Evolutionary conservation across 2,888 invertebrate genomes (phyloP).

Genomic region (Drosophila yooni): DNA sequence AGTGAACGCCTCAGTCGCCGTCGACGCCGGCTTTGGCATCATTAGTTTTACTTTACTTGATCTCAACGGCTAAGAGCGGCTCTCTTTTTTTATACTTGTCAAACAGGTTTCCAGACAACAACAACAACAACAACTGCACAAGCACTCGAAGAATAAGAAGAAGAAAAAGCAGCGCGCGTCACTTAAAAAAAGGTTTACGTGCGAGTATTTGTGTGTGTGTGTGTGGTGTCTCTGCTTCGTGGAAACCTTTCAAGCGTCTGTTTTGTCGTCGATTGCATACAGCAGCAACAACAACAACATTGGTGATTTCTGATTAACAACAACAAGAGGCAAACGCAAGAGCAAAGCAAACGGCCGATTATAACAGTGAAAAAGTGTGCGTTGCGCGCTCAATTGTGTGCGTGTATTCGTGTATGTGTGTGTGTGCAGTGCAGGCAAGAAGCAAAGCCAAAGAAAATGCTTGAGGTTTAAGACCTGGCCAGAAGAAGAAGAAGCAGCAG

Average conservation of each 20-base stretch:
- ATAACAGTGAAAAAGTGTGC: constrained; percentile 74
- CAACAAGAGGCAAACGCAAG: constrained; percentile 37
- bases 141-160: constrained; percentile 36
- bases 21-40: constrained; percentile 75
- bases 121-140: constrained; percentile 34
- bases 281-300: constrained; percentile 38
- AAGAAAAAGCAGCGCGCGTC: constrained; percentile 49
- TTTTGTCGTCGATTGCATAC: constrained; percentile 59
- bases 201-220: constrained; percentile 16
- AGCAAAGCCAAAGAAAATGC: constrained; percentile 54
- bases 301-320: constrained; percentile 68
- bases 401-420: constrained; percentile 34
- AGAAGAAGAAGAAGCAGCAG: constrained; percentile 30
- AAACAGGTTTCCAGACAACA: constrained; percentile 77
- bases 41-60: constrained; percentile 68
- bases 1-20: constrained; percentile 20
- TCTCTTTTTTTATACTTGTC: constrained; percentile 69
- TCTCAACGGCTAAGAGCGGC: constrained; percentile 48
- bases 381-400: constrained; percentile 23
- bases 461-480: constrained; percentile 68
- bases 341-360: constrained; percentile 69
- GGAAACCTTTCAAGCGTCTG: constrained; percentile 81
- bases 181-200: constrained; percentile 46
- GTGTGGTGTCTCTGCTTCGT: constrained; percentile 59
- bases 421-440: constrained; percentile 46